phyloP scores from a whole-genome alignment of 2,888 invertebrate species.

The Pseudococcus jackbeardsleyi region DNA sequence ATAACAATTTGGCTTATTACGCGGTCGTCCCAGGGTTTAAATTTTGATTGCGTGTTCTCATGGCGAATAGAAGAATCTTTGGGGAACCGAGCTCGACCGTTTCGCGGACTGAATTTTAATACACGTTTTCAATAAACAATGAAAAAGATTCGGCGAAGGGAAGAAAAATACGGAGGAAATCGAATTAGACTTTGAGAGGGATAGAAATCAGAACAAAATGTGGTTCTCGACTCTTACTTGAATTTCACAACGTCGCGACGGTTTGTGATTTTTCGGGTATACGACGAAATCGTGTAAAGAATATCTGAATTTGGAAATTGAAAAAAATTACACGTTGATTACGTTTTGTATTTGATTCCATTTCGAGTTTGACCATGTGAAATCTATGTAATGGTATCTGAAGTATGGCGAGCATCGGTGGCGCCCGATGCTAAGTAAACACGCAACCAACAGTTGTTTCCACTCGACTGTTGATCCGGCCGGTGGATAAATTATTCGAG shows the following conservation, averaged over 20 bases:
- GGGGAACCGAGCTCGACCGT: background rate
- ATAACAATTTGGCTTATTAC: conserved; percentile 33
- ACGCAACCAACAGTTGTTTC: conserved; percentile 43
- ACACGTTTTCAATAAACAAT: conserved; percentile 20
- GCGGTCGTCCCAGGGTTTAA: background rate
- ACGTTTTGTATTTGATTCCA: background rate
- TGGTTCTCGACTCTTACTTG: background rate
- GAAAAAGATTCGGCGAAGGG: background rate
- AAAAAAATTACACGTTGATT: conserved; percentile 5
- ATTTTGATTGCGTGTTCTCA: conserved; percentile 4
- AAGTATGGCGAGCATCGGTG: background rate
- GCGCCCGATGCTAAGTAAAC: background rate
- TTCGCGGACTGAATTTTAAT: background rate
- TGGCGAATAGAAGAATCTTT: background rate
- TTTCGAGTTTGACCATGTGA: background rate
- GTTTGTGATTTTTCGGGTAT: background rate
- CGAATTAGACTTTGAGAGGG: background rate
- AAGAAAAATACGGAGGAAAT: background rate
- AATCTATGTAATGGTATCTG: background rate
- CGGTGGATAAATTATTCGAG: conserved; percentile 13
- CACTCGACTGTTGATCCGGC: conserved; percentile 29
- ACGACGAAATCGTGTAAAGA: background rate
- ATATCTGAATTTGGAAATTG: background rate
- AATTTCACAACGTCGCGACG: background rate
- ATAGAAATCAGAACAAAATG: background rate